Percentiles rank a stretch among this genome's conserved stretches.
Evolutionary conservation across 2,113 vertebrate genomes (phyloP).

Genomic region (Clarias macrocephalus): DNA sequence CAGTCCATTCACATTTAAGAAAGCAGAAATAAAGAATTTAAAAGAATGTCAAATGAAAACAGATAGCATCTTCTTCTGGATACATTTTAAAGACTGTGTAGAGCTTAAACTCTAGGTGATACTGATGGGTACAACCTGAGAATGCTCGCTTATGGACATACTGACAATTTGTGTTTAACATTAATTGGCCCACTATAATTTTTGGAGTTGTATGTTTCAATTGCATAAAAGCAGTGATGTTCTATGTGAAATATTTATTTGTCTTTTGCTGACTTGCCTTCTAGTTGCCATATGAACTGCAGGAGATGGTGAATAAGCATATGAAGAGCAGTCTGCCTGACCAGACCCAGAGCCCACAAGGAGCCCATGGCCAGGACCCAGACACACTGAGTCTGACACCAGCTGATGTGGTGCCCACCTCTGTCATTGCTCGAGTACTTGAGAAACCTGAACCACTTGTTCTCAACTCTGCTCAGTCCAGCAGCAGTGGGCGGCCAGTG

Average conservation of each 20-base stretch:
- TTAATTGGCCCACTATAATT: neutral
- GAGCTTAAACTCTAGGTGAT: neutral
- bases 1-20: slow-evolving; percentile 9
- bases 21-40: neutral
- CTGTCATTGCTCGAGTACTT: slow-evolving; percentile 90
- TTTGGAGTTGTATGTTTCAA: neutral
- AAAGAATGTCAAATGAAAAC: neutral
- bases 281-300: slow-evolving; percentile 92
- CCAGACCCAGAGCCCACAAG: slow-evolving; percentile 59
- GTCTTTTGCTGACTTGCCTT: slow-evolving; percentile 36
- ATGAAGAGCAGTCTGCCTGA: slow-evolving; percentile 80
- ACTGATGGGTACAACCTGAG: neutral
- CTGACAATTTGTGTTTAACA: neutral
- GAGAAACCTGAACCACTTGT: slow-evolving; percentile 96
- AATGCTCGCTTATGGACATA: neutral
- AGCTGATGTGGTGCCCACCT: slow-evolving; percentile 89
- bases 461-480: slow-evolving; percentile 91
- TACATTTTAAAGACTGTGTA: neutral
- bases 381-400: slow-evolving; percentile 75
- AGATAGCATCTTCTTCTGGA: neutral
- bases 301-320: slow-evolving; percentile 96
- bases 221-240: neutral
- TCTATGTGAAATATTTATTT: slow-evolving; percentile 26
- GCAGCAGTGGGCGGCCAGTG: slow-evolving; percentile 83
- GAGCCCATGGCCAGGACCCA: slow-evolving; percentile 68